Base-by-base conservation (phyloP, 1,140 invertebrate species). In the Trinorchestia longiramus region DNA sequence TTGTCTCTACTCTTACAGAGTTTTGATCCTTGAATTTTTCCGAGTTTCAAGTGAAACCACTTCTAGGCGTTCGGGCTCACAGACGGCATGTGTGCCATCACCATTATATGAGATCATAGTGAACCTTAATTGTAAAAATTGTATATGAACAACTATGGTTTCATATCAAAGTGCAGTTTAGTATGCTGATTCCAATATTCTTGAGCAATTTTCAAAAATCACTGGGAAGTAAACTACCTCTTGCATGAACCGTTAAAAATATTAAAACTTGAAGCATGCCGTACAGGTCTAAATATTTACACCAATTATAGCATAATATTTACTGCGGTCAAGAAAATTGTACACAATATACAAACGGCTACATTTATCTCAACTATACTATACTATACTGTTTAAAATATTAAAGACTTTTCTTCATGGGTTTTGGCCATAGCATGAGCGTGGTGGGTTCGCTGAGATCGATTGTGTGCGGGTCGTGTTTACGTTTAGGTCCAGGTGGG, bases 401-500 rank as follows among this genome's bases (percentile, higher is more conserved):
- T 94, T 43, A 94, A 0, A 94, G 43, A 15, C 92, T 47, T 45
- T 94, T 94, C 44, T 94, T 94, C 92, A 94, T 94, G 43, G 92
- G 92, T 94, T 94, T 94, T 11, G 92, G 92, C 92, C 92, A 94
- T 0, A 94, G 44, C 92, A 94, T 94, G 44, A 94, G 92, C 19
- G 92, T 41, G 4, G 92, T 94, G 11, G 92, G 92, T 36, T 94
- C 92, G 44, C 92, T 94, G 92, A 94, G 92, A 40, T 94, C 92
- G 92, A 94, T 94, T 8, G 92, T 94, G 41, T 94, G 92, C 6
- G 92, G 92, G 43, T 94, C 92, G 44, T 94, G 92, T 94, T 45
- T 94, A 36, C 92, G 92, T 40, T 94, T 94, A 6, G 96, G 97
- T 97, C 98, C 97, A 28, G 98, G 98, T 62, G 98, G 98, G 15